These are phyloP conservation scores for Panzeria rudis DNA, from an alignment of 2,888 invertebrate genomes.

Conservation along the genomic window DNA sequence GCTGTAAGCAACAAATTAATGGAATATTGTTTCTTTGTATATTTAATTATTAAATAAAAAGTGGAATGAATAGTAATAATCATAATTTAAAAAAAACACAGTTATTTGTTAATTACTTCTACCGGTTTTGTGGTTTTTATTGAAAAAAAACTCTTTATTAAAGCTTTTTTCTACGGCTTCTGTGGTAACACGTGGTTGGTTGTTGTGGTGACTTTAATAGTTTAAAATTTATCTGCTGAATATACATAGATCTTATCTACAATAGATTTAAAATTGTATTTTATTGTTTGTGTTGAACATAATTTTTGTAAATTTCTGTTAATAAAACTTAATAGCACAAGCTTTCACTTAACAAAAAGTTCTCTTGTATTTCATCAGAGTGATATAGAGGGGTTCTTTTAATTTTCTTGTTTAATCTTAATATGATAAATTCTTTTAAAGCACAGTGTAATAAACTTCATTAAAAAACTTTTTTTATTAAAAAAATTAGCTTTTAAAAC, in stretches of 20 bases:
- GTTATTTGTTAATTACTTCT: constrained; percentile 64
- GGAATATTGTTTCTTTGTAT: constrained; percentile 44
- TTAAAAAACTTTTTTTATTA: neutral
- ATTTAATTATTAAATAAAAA: constrained; percentile 18
- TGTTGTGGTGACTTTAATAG: neutral
- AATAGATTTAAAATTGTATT: constrained; percentile 11
- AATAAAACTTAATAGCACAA: constrained; percentile 3
- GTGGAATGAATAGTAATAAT: constrained; percentile 25
- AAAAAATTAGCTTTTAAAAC: neutral
- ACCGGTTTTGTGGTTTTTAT: constrained; percentile 38
- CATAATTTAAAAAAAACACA: constrained; percentile 28
- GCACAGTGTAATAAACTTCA: neutral
- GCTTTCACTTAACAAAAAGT: constrained; percentile 24
- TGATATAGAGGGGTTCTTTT: neutral
- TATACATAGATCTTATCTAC: constrained; percentile 33
- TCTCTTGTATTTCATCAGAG: neutral
- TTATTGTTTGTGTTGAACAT: neutral
- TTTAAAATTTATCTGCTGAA: neutral
- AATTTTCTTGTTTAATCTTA: neutral
- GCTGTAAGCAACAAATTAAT: constrained; percentile 50
- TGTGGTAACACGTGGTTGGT: constrained; percentile 2
- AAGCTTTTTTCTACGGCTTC: constrained; percentile 5
- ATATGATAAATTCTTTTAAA: neutral
- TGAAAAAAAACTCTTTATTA: constrained; percentile 2
- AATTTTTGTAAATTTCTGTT: neutral